Percentiles rank a stretch among this genome's conserved stretches.
These are phyloP conservation scores for Enteromius afrohamiltoni DNA, from an alignment of 2,797 vertebrate genomes.

Conservation along the genomic window DNA sequence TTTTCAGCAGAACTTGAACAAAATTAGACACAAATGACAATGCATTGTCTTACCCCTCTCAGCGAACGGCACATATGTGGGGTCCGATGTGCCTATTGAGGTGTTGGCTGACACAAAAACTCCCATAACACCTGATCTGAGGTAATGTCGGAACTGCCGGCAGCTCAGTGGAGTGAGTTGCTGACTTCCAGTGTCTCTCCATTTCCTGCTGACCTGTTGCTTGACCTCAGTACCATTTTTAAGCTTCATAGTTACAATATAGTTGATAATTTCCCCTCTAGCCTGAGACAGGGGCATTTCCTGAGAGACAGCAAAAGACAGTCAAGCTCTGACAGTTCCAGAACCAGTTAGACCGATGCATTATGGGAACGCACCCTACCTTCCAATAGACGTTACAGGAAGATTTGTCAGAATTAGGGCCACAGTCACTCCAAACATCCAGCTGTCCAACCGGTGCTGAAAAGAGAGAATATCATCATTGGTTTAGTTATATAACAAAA, in stretches of 20 bases:
- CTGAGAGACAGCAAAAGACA: conserved; percentile 59
- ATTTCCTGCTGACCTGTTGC: background rate
- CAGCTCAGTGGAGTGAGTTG: background rate
- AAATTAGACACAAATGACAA: background rate
- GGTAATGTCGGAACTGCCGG: conserved; percentile 6
- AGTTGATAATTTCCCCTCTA: conserved; percentile 65
- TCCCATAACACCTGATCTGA: conserved; percentile 9
- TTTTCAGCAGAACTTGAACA: background rate
- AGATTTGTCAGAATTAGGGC: conserved; percentile 15
- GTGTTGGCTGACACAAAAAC: conserved; percentile 48
- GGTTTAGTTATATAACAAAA: too few species aligned
- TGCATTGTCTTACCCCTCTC: conserved; percentile 26
- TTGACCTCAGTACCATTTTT: background rate
- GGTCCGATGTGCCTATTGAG: conserved; percentile 24
- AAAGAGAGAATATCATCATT: conserved; percentile 5
- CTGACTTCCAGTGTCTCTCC: background rate
- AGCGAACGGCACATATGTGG: conserved; percentile 43
- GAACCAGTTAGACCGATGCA: background rate
- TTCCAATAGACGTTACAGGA: conserved; percentile 76
- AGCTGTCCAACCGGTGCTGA: conserved; percentile 73
- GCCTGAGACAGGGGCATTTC: conserved; percentile 66
- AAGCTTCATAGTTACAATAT: conserved; percentile 63
- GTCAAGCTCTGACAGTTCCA: background rate
- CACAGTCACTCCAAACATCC: conserved; percentile 77
- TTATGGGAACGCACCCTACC: conserved; percentile 61